These are phyloP conservation scores for Sitodiplosis mosellana DNA, from an alignment of 1,140 invertebrate genomes.

Conservation along the genomic window DNA sequence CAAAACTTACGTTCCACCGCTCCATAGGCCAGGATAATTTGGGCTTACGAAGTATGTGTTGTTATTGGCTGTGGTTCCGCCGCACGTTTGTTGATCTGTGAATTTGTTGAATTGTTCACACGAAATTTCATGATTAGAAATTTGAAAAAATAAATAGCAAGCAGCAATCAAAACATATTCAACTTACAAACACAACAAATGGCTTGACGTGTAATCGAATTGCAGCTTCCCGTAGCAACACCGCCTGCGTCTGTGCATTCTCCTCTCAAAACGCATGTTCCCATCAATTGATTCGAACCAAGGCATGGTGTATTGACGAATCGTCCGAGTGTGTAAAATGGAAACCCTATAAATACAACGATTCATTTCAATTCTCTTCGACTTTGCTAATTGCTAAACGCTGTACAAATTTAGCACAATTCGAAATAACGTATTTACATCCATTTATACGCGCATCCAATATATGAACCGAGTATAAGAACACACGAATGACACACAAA, in stretches of 20 bases:
- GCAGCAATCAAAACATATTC: background rate
- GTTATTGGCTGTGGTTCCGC: conserved; percentile 45
- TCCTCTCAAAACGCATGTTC: conserved; percentile 53
- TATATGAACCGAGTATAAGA: too few relatives aligned
- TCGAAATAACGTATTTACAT: too few relatives aligned
- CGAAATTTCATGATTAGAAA: too few relatives aligned
- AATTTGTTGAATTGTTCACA: conserved; percentile 2
- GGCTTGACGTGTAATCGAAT: conserved; percentile 38
- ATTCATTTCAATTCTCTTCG: too few relatives aligned
- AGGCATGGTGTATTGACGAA: conserved; percentile 47
- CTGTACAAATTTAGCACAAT: too few relatives aligned
- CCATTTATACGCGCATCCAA: too few relatives aligned
- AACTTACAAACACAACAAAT: conserved; percentile 63
- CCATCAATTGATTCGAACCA: conserved; percentile 40
- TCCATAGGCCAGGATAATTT: conserved; percentile 44
- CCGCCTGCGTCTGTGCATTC: conserved; percentile 55
- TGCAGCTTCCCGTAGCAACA: conserved; percentile 46
- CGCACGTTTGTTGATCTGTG: conserved; percentile 47
- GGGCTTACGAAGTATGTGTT: conserved; percentile 69
- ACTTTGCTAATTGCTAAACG: too few relatives aligned
- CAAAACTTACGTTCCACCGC: conserved; percentile 20
- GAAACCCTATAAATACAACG: conserved; percentile 36
- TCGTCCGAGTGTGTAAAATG: conserved; percentile 48
- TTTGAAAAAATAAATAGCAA: too few relatives aligned
- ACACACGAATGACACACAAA: too few relatives aligned